Percentiles rank a stretch among this genome's conserved stretches.
phyloP scores from a whole-genome alignment of 1,140 invertebrate species.

The Caenorhabditis brenneri region DNA sequence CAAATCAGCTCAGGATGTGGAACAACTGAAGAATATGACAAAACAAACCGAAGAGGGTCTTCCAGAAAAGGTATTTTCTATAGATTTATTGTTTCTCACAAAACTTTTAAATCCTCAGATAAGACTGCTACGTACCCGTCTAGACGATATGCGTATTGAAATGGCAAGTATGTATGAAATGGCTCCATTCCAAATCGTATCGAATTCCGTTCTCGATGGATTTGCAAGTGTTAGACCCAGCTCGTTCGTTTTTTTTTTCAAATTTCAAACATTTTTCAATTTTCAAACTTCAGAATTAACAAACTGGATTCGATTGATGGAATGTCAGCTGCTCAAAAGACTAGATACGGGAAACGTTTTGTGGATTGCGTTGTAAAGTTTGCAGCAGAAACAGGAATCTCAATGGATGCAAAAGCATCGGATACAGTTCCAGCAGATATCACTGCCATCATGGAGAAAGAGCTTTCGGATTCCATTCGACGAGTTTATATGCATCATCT shows the following conservation, averaged over 20 bases:
- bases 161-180: constrained; percentile 33
- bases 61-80: constrained; percentile 28
- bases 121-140: not conserved
- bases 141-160: not conserved
- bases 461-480: not conserved
- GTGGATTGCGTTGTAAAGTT: constrained; percentile 7
- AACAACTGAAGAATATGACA: not conserved
- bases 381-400: not conserved
- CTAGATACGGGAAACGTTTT: constrained; percentile 21
- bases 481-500: constrained; percentile 3
- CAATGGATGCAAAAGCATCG: not conserved
- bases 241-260: not conserved
- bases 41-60: not conserved
- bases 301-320: constrained; percentile 15
- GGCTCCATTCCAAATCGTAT: constrained; percentile 33
- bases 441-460: not conserved
- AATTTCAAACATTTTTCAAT: not conserved
- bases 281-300: not conserved
- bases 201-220: constrained; percentile 12
- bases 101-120: too few species aligned
- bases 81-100: too few species aligned
- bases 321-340: constrained; percentile 8
- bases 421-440: not conserved
- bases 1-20: not conserved
- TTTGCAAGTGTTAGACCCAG: not conserved